These are phyloP conservation scores for Hormaphis cornu DNA, from an alignment of 1,140 invertebrate species.

Conservation along the genomic window DNA sequence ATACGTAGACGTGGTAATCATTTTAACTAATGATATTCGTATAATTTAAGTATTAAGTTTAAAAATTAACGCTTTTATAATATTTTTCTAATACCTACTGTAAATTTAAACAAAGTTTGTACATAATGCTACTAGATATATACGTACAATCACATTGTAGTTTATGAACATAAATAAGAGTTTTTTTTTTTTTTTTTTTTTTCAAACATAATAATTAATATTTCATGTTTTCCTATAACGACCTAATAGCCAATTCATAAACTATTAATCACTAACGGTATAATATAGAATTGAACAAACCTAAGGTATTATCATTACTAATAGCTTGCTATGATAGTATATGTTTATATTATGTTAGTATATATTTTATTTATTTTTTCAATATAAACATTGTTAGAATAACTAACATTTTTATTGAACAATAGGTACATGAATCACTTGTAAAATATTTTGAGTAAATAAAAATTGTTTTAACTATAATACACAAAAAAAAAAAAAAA, in stretches of 20 bases:
- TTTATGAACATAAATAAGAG: neutral
- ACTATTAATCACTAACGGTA: constrained; percentile 1
- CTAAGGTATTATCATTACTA: constrained; percentile 19
- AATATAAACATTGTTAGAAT: neutral
- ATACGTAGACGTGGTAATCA: neutral
- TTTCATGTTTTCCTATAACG: neutral
- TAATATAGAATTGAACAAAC: neutral
- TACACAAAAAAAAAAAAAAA: too few relatives aligned
- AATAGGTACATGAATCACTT: too few relatives aligned
- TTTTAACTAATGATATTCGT: constrained; percentile 14
- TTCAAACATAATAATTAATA: neutral
- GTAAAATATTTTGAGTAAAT: too few relatives aligned
- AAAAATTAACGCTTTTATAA: neutral
- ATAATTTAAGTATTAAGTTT: too few relatives aligned
- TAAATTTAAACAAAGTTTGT: neutral
- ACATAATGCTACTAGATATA: neutral
- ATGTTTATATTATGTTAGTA: neutral
- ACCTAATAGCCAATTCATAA: neutral
- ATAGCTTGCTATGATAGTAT: constrained; percentile 15
- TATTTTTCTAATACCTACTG: neutral
- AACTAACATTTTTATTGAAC: neutral
- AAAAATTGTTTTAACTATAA: too few relatives aligned
- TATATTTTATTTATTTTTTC: too few relatives aligned
- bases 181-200: too few relatives aligned
- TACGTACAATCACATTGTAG: neutral